Evolutionary conservation across 2,888 invertebrate genomes (phyloP).

Genomic region (Thelaira solivaga): DNA sequence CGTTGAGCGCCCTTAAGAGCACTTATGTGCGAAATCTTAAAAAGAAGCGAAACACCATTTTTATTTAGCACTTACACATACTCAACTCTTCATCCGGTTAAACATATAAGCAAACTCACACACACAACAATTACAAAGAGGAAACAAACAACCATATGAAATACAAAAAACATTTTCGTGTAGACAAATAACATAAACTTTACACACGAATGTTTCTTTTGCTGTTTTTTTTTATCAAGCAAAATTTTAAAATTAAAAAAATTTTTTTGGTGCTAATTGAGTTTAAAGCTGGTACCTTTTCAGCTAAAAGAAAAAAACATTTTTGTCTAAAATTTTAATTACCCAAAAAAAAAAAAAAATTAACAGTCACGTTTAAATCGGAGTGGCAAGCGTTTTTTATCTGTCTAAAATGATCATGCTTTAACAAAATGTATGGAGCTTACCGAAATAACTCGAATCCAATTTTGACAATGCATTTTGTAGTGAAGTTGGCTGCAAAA

Average conservation of each 20-base stretch:
- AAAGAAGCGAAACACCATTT: slow-evolving; percentile 63
- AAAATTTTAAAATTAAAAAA: background rate
- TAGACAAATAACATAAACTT: slow-evolving; percentile 32
- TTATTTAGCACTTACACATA: slow-evolving; percentile 64
- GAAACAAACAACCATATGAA: slow-evolving; percentile 47
- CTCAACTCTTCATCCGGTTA: slow-evolving; percentile 59
- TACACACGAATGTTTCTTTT: slow-evolving; percentile 3
- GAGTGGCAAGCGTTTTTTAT: no score
- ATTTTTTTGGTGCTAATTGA: background rate
- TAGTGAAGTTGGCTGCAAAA: no score
- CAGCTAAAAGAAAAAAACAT: no score
- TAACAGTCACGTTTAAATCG: no score
- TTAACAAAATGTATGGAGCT: no score
- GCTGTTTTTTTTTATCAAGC: background rate
- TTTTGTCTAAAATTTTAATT: no score
- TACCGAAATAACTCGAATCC: no score
- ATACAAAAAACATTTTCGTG: slow-evolving; percentile 23
- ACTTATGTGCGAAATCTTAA: slow-evolving; percentile 64
- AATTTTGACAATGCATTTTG: no score
- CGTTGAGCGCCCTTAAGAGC: slow-evolving; percentile 64
- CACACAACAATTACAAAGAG: slow-evolving; percentile 34
- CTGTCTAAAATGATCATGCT: no score
- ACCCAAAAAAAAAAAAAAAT: no score
- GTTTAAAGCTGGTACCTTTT: background rate
- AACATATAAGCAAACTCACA: slow-evolving; percentile 38